Base-by-base conservation (phyloP, 2,113 vertebrate genomes). In the Leucoraja erinaceus region DNA sequence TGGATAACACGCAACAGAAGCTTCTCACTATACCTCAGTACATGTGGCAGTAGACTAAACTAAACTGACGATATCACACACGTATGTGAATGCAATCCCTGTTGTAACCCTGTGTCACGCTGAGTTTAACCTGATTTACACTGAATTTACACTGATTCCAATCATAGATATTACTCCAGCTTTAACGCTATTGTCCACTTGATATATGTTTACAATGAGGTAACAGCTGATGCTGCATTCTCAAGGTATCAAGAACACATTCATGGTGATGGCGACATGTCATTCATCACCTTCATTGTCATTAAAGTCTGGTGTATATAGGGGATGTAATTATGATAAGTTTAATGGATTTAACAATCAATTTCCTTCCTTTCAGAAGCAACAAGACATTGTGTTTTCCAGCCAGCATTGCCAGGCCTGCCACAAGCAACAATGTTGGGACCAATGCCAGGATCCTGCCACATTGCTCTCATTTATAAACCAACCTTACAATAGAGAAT, bases 231-330 rank as follows among this genome's bases (percentile, higher is more conserved):
- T 25, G 59, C 59, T 59, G 59, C 25, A 11, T 59, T n/a, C 22
- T 59, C 38, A 0, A 83, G 9, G 54, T 56, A 83, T 9, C 2
- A 28, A 25, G 10, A 86, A 63, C 56, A n/a, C 61, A 61, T 86
- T 86, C 56, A n/a, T 5, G 25, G 63, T 61, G 83, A 61, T 61
- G 61, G 56, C 63, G 56, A 63, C 63, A 63, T 1, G 56, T 63
- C 63, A 59, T 86, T 28, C 81, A 59, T 81, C 78, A 81, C 16
- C 5, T 81, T 47, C 38, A 47, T 47, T 47, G 38, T 86, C 61
- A 86, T 86, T 86, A 86, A 63, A n/a, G 61, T 86, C 56, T n/a
- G 83, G 83, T 14, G 83, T 63, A n/a, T 86, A 63, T 59, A 63
- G 83, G 83, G 63, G 56, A 25, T 86, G 11, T 63, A 31, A 63